phyloP scores from a whole-genome alignment of 64 coral and sea anemone genomes.

The Acropora tenuis region DNA sequence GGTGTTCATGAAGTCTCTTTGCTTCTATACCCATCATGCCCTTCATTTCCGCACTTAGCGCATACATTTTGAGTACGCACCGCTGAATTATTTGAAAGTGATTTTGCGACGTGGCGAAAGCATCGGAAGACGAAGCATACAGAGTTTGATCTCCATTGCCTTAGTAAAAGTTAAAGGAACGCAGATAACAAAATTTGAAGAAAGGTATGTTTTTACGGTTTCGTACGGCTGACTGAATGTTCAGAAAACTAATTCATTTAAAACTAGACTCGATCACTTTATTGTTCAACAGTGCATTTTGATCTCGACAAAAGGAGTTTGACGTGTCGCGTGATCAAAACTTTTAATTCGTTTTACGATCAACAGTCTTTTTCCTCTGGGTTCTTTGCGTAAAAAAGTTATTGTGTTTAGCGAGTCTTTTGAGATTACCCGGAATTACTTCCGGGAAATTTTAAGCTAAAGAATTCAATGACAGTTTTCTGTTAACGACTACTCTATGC shows the following conservation, averaged over 20 bases:
- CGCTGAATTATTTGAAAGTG: neutral
- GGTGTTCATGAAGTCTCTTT: neutral
- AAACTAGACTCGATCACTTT: neutral
- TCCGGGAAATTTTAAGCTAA: too few species aligned
- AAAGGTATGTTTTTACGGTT: neutral
- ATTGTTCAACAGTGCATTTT: neutral
- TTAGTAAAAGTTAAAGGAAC: neutral
- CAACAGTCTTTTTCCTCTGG: neutral
- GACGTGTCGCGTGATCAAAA: neutral
- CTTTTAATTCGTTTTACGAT: neutral
- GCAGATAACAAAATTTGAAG: neutral
- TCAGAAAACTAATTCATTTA: neutral
- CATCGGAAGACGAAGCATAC: neutral
- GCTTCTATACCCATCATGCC: neutral
- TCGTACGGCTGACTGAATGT: neutral
- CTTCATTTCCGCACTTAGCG: neutral
- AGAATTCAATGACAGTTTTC: too few species aligned
- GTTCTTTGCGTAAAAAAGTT: too few species aligned
- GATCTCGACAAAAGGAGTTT: neutral
- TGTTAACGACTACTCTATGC: too few species aligned
- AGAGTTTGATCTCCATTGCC: conserved; percentile 8
- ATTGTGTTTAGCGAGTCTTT: too few species aligned
- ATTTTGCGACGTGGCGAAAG: conserved; percentile 41
- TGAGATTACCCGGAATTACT: too few species aligned
- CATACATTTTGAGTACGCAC: neutral